Base-by-base conservation (phyloP, 2,113 vertebrate genomes). In the Tetrax tetrax region DNA sequence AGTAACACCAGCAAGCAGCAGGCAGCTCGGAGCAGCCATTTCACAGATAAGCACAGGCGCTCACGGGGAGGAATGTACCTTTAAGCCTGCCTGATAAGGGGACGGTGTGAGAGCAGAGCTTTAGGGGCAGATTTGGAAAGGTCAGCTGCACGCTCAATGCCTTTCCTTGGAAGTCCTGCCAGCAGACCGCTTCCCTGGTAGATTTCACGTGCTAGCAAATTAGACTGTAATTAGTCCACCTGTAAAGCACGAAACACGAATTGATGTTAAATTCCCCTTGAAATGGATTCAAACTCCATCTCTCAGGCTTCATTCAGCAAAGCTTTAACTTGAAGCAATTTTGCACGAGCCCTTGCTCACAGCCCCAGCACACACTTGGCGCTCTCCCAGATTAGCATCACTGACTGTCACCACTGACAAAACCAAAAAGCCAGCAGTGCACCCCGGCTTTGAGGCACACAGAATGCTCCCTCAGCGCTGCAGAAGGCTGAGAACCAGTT, bases 191-290 rank as follows among this genome's bases (percentile, higher is more conserved):
- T 87, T 37, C 70, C 66, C 72, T 56, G 69, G 80, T 75, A 87
- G 72, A 53, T 75, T 56, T 69, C 33, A 68, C 3, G 1, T 64
- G 80, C 83, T 69, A 66, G 72, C 76, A 72, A 95, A 89, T 90
- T 63, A 92, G 47, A 41, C 76, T 81, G 43, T 64, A 88, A 90
- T 92, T 84, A 95, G 92, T 68, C 83, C 69, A 84, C 60, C 93
- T 93, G 79, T 81, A 89, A 93, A 82, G 64, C 59, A 72, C 37
- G 4, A 84, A 92, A 92, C 2, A 16, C 43, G 59, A 95, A 86
- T 1, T 59, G 76, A 70, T 4, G 27, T 57, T 87, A 76, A 89
- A 92, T 61, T 79, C 65, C 65, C 45, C 80, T 68, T 74, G 63
- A 89, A 93, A 93, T 53, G 83, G 68, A 87, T 75, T 76, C 77